phyloP scores from a whole-genome alignment of 1,140 invertebrate genomes.

The Maniola jurtina region DNA sequence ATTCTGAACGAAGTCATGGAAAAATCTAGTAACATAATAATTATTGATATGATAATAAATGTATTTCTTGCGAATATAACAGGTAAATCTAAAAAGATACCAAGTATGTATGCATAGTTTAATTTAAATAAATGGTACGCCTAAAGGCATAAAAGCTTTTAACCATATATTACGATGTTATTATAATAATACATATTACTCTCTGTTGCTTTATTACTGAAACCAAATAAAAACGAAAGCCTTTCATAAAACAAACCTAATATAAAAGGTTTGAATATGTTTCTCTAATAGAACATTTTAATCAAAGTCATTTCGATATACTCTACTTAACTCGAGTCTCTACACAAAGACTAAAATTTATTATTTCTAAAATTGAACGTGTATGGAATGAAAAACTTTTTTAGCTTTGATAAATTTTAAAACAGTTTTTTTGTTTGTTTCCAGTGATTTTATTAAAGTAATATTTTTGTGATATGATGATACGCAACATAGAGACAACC shows the following conservation, averaged over 20 bases:
- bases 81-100: constrained; percentile 3
- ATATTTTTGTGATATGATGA: too few species aligned
- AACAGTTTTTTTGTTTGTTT: too few species aligned
- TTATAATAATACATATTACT: neutral
- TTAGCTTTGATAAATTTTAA: too few species aligned
- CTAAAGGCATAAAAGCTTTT: constrained; percentile 19
- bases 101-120: constrained; percentile 12
- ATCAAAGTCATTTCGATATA: neutral
- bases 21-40: too few species aligned
- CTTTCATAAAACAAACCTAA: neutral
- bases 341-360: neutral
- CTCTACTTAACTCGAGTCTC: neutral
- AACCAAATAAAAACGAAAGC: constrained; percentile 7
- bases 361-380: too few species aligned
- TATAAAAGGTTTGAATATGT: neutral
- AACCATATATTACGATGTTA: constrained; percentile 8
- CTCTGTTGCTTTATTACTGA: constrained; percentile 1
- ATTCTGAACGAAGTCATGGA: too few species aligned
- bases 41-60: neutral
- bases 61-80: neutral
- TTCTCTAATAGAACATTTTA: neutral
- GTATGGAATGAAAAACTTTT: too few species aligned
- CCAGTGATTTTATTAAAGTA: too few species aligned
- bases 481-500: too few species aligned
- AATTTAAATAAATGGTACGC: constrained; percentile 17